A percentile compares a stretch with the other conserved stretches of the same genome.
These are phyloP conservation scores for Hymenopus coronatus DNA, from an alignment of 2,888 invertebrate species.

Conservation along the genomic window DNA sequence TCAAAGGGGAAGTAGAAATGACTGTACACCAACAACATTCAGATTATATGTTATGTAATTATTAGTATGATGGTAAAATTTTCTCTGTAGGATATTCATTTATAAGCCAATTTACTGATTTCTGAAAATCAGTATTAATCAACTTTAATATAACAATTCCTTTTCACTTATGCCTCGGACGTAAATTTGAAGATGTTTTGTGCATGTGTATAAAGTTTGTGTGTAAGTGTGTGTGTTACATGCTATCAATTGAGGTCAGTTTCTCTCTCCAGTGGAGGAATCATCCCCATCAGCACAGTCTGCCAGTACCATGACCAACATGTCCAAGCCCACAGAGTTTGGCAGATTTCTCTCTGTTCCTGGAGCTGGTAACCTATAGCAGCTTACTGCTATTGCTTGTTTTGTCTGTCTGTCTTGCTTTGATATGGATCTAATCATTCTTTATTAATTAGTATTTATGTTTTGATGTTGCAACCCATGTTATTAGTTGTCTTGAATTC, in stretches of 20 bases:
- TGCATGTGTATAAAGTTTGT: conserved; percentile 11
- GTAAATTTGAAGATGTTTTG: neutral
- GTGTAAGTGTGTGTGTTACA: neutral
- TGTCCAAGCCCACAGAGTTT: conserved; percentile 46
- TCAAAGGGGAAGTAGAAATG: neutral
- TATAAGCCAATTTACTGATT: neutral
- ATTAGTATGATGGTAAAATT: neutral
- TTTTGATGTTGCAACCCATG: neutral
- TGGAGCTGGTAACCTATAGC: conserved; percentile 48
- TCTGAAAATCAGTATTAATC: neutral
- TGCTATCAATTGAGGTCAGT: conserved; percentile 19
- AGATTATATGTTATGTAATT: neutral
- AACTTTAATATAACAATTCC: neutral
- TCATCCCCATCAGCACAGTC: conserved; percentile 48
- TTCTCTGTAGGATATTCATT: neutral
- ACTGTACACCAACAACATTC: neutral
- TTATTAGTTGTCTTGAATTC: neutral
- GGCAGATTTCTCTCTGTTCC: conserved; percentile 69
- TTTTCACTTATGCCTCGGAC: neutral
- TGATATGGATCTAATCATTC: neutral
- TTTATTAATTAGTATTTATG: conserved; percentile 13
- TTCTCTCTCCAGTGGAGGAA: conserved; percentile 54
- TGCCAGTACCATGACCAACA: conserved; percentile 42
- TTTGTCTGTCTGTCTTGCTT: conserved; percentile 24
- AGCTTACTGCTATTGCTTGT: conserved; percentile 16